These are phyloP conservation scores for Vanessa atalanta DNA, from an alignment of 1,140 invertebrate genomes.

Conservation along the genomic window DNA sequence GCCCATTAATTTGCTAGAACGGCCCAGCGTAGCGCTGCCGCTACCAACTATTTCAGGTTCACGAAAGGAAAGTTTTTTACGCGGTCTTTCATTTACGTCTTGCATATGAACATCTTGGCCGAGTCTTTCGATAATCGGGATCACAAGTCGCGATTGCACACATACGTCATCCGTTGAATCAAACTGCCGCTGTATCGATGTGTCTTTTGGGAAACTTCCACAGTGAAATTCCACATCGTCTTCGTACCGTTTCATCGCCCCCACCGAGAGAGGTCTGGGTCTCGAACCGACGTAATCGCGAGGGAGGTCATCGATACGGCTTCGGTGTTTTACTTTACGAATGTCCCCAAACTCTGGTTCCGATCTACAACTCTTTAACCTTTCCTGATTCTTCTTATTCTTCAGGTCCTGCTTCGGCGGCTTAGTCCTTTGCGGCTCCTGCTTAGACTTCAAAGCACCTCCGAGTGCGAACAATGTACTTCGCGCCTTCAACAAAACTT, in stretches of 20 bases:
- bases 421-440: constrained; percentile 52
- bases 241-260: constrained; percentile 63
- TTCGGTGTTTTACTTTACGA: constrained; percentile 62
- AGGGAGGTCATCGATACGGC: constrained; percentile 54
- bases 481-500: constrained; percentile 69
- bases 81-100: constrained; percentile 83
- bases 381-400: constrained; percentile 55
- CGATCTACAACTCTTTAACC: constrained; percentile 63
- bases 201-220: constrained; percentile 55
- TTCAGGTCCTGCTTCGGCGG: constrained; percentile 52
- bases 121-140: constrained; percentile 70
- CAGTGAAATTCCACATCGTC: constrained; percentile 52
- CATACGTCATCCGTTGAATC: constrained; percentile 71
- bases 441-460: constrained; percentile 64
- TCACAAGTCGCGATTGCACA: constrained; percentile 66
- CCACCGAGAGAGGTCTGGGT: constrained; percentile 64
- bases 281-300: constrained; percentile 47
- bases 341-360: constrained; percentile 69
- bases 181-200: constrained; percentile 51
- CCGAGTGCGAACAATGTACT: constrained; percentile 66
- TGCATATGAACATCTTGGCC: constrained; percentile 63
- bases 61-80: constrained; percentile 92
- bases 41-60: constrained; percentile 87
- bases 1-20: constrained; percentile 70
- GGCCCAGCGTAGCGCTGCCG: constrained; percentile 57